These are phyloP conservation scores for Coelinius sp. DNA, from an alignment of 2,888 invertebrate genomes.

Conservation along the genomic window DNA sequence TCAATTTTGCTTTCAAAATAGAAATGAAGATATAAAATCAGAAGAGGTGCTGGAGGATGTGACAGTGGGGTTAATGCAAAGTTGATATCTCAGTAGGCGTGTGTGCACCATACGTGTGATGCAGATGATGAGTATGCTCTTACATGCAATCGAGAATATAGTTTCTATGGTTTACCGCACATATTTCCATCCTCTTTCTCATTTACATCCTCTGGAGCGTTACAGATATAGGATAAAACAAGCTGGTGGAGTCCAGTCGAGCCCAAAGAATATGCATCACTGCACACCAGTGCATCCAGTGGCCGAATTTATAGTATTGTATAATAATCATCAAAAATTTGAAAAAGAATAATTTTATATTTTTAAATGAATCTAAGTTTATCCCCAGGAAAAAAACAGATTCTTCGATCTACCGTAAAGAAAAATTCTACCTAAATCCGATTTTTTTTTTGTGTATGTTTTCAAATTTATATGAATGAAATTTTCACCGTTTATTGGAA, in stretches of 20 bases:
- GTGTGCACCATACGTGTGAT: background rate
- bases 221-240: slow-evolving; percentile 26
- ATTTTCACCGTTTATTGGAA: no score
- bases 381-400: no score
- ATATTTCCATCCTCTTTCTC: slow-evolving; percentile 17
- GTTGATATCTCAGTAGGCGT: background rate
- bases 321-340: no score
- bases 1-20: background rate
- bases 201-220: slow-evolving; percentile 24
- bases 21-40: background rate
- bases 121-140: background rate
- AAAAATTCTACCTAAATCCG: no score
- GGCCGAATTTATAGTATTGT: no score
- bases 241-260: slow-evolving; percentile 1
- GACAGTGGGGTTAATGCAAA: slow-evolving; percentile 2
- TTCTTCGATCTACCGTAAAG: no score
- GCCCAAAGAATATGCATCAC: slow-evolving; percentile 26
- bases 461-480: no score
- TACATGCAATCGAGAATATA: background rate
- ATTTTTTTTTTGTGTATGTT: no score
- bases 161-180: slow-evolving; percentile 31
- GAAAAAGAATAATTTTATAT: no score
- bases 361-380: no score
- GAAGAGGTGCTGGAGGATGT: background rate
- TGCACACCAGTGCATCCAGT: slow-evolving; percentile 24